Evolutionary conservation across 2,888 invertebrate genomes (phyloP).

Genomic region (Poecilobothrus nobilitatus): DNA sequence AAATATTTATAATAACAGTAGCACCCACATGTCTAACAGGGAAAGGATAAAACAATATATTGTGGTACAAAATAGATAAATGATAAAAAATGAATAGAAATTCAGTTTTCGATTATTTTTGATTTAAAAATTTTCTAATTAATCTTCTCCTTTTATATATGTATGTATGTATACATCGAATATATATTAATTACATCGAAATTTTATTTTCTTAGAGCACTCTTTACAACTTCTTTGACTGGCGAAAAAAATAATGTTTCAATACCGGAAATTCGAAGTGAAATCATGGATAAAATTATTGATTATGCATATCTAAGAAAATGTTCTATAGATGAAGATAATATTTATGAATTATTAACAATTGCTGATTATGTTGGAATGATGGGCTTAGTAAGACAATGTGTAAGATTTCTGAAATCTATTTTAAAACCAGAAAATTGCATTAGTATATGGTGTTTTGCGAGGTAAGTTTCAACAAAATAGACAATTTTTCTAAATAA

Average conservation of each 20-base stretch:
- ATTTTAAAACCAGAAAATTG: slow-evolving; percentile 69
- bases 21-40: too few relatives aligned
- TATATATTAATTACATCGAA: too few relatives aligned
- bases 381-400: slow-evolving; percentile 68
- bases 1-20: too few relatives aligned
- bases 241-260: slow-evolving; percentile 60
- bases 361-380: slow-evolving; percentile 85
- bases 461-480: slow-evolving; percentile 47
- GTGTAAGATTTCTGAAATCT: slow-evolving; percentile 64
- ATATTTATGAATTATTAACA: slow-evolving; percentile 72
- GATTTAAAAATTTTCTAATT: too few relatives aligned
- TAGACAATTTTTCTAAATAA: not conserved
- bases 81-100: too few relatives aligned
- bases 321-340: slow-evolving; percentile 63
- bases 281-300: slow-evolving; percentile 68
- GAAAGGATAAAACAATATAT: too few relatives aligned
- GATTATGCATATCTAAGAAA: slow-evolving; percentile 79
- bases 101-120: too few relatives aligned
- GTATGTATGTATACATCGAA: too few relatives aligned
- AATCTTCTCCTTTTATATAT: too few relatives aligned
- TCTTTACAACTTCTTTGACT: slow-evolving; percentile 74
- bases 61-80: too few relatives aligned
- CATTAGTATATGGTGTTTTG: slow-evolving; percentile 76
- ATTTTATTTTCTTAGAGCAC: slow-evolving; percentile 53
- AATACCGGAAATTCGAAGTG: slow-evolving; percentile 67